Conservation (phyloP, 2,113 vertebrate genomes). For the Urocitellus parryii region DNA sequence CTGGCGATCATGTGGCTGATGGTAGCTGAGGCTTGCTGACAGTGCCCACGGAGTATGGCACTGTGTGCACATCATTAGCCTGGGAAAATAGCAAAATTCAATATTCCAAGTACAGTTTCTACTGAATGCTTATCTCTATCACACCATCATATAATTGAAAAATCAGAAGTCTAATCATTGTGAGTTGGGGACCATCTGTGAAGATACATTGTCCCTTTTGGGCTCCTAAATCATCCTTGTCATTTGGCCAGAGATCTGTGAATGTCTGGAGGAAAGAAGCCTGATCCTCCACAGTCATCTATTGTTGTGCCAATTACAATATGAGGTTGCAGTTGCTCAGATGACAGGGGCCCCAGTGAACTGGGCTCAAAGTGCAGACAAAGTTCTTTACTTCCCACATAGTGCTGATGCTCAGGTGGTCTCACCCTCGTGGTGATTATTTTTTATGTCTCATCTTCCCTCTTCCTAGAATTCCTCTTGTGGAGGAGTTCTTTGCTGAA, state of each 20-base stretch:
- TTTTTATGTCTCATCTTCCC: not conserved
- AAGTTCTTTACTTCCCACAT: not conserved
- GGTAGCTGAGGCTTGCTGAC: not conserved
- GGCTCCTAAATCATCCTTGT: not conserved
- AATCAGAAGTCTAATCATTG: not conserved
- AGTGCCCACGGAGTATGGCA: accelerated
- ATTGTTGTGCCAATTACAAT: not conserved
- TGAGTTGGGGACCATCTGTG: not conserved
- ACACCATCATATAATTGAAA: not conserved
- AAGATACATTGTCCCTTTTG: not conserved
- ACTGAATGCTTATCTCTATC: not conserved
- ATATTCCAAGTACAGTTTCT: not conserved
- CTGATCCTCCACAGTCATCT: not conserved
- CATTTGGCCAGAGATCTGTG: not conserved
- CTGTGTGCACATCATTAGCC: accelerated
- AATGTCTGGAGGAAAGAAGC: not conserved
- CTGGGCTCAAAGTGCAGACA: not conserved
- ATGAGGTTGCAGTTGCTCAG: not conserved
- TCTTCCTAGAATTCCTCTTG: not conserved
- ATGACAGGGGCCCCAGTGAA: not conserved
- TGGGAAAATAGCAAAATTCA: not conserved
- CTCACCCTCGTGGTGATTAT: not conserved
- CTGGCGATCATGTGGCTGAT: not conserved
- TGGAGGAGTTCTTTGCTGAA: not conserved
- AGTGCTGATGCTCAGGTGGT: not conserved